Conservation (phyloP, 2,113 vertebrate species). For the Rhagologus leucostigma region DNA sequence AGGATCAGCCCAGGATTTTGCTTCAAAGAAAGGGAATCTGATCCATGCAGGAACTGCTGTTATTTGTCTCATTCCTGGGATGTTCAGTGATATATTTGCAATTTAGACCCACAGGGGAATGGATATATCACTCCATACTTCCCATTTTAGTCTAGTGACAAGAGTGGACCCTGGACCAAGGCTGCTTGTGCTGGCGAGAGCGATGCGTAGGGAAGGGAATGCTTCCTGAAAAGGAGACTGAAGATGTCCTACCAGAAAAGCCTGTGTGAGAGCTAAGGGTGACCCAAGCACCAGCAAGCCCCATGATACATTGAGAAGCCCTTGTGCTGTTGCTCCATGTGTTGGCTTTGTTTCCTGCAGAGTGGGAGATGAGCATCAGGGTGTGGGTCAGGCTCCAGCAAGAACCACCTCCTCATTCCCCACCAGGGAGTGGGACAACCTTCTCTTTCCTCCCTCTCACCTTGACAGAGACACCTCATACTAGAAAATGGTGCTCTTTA, state of each 20-base stretch:
- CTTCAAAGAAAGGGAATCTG: neutral
- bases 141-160: neutral
- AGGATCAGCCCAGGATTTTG: neutral
- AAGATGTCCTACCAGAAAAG: neutral
- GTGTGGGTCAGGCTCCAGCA: neutral
- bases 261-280: rapidly evolving
- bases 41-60: neutral
- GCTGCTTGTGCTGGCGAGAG: neutral
- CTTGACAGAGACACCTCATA: neutral
- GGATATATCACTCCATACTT: neutral
- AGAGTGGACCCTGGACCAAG: neutral
- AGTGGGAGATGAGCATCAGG: neutral
- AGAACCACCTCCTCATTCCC: neutral
- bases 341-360: neutral
- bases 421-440: neutral
- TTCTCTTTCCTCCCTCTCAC: neutral
- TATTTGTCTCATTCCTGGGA: neutral
- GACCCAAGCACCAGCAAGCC: neutral
- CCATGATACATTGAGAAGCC: neutral
- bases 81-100: neutral
- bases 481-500: neutral
- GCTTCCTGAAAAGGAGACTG: neutral
- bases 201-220: neutral
- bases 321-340: neutral
- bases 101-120: neutral